Evolutionary conservation across 92 coral and sea anemone genomes (phyloP), one percentile per base, ranked within the genome.

Genomic region (Paramuricea clavata): DNA sequence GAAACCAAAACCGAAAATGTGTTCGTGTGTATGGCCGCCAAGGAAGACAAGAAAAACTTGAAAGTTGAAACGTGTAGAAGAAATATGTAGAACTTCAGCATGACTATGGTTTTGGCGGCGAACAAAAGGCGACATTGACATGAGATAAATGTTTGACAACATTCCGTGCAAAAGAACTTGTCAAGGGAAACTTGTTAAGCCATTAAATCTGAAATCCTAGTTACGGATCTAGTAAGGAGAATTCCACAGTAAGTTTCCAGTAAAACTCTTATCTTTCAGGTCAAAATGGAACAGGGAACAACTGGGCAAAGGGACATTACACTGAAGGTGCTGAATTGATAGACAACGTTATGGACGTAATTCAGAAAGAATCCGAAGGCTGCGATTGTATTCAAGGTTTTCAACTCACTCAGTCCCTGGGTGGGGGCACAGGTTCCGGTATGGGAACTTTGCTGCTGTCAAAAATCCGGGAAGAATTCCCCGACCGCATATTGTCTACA

Each of bases 401-500:
- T 47, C 54, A 47, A 15, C 54, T 47, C 28, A 94, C 97, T 17
- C 97, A 94, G 59, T 94, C 97, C 78, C 95, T 94, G 56, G 97
- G 97, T 81, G 97, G 97, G 69, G 97, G 97, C 42, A 94, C 97
- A 59, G 97, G 97, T 41, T 91, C 97, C 59, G 97, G 97, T 52
- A 83, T 94, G 90, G 97, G 97, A 11, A 94, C 97, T 44, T 78
- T 94, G 25, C 85, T 94, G 12, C 90, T 92, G 82, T 94, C 97
- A 0, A 94, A 94, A 81, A 92, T 94, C 30, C 97, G 97, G 50
- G 97, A 94, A 30, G 97, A 94, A 76, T 94, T 89, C 78, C 97
- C 97, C 6, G 97, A 94, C 47, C 86, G 97, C 83, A 94, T 94
- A 1, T 91, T 94, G 94, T 85, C 89, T 49, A 85, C 97, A 32